Percentiles rank a stretch among this genome's conserved stretches.
These are phyloP conservation scores for Physella acuta DNA, from an alignment of 1,140 invertebrate genomes.

Conservation along the genomic window DNA sequence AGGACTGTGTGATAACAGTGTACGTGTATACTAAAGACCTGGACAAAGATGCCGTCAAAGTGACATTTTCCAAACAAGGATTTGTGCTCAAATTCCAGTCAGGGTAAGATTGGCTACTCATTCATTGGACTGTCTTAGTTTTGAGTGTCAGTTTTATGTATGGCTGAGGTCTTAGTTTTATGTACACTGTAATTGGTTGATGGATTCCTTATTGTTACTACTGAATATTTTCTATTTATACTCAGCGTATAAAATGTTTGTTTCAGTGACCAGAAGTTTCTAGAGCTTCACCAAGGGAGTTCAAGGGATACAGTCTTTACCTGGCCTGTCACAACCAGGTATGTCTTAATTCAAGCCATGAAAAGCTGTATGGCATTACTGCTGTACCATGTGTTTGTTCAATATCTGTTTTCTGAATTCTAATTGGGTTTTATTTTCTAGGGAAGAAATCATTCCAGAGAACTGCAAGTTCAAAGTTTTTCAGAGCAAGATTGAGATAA, in stretches of 20 bases:
- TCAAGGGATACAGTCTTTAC: conserved; percentile 47
- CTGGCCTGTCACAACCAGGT: conserved; percentile 52
- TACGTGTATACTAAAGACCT: conserved; percentile 49
- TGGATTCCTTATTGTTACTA: no score
- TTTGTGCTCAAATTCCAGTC: conserved; percentile 48
- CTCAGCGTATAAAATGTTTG: conserved; percentile 8
- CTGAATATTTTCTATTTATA: no score
- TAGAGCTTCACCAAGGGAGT: conserved; percentile 42
- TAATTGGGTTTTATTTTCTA: conserved; percentile 30
- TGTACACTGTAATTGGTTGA: no score
- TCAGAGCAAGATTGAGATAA: conserved; percentile 43
- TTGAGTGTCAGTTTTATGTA: no score
- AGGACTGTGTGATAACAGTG: conserved; percentile 45
- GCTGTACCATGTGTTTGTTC: no score
- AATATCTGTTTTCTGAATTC: no score
- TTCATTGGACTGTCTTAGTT: no score
- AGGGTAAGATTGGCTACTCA: no score
- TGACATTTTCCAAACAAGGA: conserved; percentile 37
- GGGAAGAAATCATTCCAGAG: conserved; percentile 44
- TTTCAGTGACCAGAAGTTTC: conserved; percentile 48
- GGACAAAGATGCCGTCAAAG: conserved; percentile 40
- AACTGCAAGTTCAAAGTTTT: conserved; percentile 43
- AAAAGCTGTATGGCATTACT: no score
- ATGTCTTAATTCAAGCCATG: no score
- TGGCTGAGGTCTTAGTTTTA: no score